phyloP scores from a whole-genome alignment of 2,888 invertebrate species.

The Hymenopus coronatus region DNA sequence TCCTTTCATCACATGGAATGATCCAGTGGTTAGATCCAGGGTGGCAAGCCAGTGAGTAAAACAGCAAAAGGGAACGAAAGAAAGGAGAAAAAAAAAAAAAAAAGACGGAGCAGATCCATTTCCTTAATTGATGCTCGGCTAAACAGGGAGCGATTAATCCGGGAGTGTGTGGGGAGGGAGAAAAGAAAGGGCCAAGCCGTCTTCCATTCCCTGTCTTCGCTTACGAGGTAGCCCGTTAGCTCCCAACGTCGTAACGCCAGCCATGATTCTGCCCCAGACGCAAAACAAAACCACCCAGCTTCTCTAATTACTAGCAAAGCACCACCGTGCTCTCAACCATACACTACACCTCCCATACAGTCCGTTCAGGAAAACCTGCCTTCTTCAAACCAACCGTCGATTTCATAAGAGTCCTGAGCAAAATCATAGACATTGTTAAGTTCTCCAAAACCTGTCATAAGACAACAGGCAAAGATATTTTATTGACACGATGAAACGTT shows the following conservation, averaged over 20 bases:
- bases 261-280: background rate
- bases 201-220: background rate
- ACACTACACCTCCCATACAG: background rate
- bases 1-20: background rate
- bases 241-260: background rate
- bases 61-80: background rate
- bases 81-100: background rate
- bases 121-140: slow-evolving; percentile 35
- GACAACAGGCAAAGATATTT: too few species aligned
- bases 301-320: background rate
- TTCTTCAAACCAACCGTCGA: background rate
- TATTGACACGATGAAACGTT: too few species aligned
- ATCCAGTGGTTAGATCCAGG: background rate
- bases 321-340: background rate
- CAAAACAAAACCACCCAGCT: background rate
- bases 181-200: background rate
- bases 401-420: background rate
- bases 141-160: slow-evolving; percentile 30
- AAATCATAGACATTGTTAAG: too few species aligned
- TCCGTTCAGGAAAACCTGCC: background rate
- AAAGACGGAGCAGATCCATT: slow-evolving; percentile 34
- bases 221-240: background rate
- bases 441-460: too few species aligned
- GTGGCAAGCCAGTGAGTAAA: background rate
- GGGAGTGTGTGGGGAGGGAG: background rate